Conservation (phyloP, 2,797 vertebrate genomes). For the Acomys russatus region DNA sequence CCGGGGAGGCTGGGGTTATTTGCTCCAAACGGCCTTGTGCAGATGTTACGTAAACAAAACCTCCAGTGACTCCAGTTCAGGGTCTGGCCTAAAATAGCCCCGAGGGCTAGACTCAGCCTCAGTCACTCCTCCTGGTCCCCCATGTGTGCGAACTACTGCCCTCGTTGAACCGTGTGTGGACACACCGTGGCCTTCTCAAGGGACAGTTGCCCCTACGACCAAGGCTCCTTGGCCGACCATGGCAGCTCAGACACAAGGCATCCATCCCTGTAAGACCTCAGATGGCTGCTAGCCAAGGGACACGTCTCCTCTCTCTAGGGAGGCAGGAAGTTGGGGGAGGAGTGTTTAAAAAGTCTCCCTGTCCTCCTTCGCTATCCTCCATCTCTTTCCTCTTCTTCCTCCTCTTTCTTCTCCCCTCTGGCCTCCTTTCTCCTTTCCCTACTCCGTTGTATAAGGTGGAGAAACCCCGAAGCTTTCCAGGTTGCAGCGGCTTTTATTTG, state of each 20-base stretch:
- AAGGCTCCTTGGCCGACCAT: constrained; percentile 3
- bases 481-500: background rate
- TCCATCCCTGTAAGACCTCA: background rate
- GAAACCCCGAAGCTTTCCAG: background rate
- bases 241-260: background rate
- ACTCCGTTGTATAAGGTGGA: background rate
- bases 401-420: background rate
- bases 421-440: background rate
- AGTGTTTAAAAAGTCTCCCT: background rate
- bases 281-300: background rate
- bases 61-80: constrained; percentile 52
- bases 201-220: background rate
- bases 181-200: background rate
- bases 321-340: constrained; percentile 23
- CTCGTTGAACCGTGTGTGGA: background rate
- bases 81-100: constrained; percentile 51
- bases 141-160: background rate
- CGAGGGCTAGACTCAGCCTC: background rate
- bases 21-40: constrained; percentile 58
- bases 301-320: background rate
- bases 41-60: constrained; percentile 73
- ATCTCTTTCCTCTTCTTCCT: background rate
- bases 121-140: background rate
- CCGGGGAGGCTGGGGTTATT: constrained; percentile 38
- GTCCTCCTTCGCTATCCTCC: background rate